phyloP scores from a whole-genome alignment of 2,797 vertebrate species.

The Loris lydekkerianus region DNA sequence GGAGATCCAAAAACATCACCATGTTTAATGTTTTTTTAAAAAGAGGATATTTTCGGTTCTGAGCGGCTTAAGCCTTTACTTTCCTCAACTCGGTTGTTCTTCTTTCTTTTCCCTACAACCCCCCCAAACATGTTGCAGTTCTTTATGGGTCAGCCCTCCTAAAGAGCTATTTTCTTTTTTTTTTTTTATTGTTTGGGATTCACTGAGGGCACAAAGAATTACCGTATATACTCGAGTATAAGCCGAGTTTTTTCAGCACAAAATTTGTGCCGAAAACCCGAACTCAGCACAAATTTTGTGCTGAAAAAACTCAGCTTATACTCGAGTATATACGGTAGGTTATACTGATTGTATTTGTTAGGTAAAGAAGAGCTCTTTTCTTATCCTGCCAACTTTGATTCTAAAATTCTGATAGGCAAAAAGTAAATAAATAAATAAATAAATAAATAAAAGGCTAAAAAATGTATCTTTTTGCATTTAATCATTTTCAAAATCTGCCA shows the following conservation, averaged over 20 bases:
- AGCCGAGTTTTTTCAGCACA: no score
- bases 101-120: background rate
- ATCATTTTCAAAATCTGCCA: constrained; percentile 57
- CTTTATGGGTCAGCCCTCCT: background rate
- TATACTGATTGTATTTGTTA: no score
- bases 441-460: background rate
- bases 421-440: no score
- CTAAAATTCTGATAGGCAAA: background rate
- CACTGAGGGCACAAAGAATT: no score
- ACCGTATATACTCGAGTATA: no score
- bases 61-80: background rate
- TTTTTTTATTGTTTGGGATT: no score
- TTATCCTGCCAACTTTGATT: background rate
- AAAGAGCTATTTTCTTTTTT: background rate
- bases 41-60: constrained; percentile 4
- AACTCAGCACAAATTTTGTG: no score
- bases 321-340: no score
- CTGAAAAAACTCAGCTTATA: no score
- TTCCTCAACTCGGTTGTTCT: background rate
- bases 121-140: background rate
- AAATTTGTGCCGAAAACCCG: no score
- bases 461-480: background rate
- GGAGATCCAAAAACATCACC: constrained; percentile 12
- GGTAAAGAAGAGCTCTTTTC: background rate
- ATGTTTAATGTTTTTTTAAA: background rate